phyloP scores from a whole-genome alignment of 1,140 invertebrate species.

The Tetramorium simillimum region DNA sequence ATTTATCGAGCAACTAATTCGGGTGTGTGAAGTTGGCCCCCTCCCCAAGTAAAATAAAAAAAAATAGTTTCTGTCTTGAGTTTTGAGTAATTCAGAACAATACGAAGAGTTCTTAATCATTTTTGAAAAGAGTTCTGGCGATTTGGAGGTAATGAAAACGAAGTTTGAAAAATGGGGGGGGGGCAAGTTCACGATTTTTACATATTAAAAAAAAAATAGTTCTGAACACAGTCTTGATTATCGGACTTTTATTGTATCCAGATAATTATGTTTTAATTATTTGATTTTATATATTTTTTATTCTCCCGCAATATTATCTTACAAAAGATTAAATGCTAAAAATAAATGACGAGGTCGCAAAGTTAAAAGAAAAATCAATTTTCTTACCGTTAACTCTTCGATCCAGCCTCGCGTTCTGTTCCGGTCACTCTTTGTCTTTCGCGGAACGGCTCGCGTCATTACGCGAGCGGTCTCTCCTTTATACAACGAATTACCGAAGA shows the following conservation, averaged over 20 bases:
- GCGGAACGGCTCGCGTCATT: conserved; percentile 58
- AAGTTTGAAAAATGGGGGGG: too few relatives aligned
- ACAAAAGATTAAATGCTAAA: conserved; percentile 8
- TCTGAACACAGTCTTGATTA: too few relatives aligned
- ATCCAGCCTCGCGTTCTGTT: conserved; percentile 17
- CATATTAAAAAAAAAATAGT: too few relatives aligned
- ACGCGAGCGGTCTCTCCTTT: conserved; percentile 65
- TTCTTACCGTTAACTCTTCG: conserved; percentile 41
- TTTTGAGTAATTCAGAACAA: too few relatives aligned
- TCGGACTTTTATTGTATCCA: background rate
- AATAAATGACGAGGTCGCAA: background rate
- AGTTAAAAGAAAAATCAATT: conserved; percentile 60
- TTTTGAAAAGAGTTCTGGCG: too few relatives aligned
- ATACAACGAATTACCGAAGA: conserved; percentile 71
- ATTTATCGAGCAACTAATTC: background rate
- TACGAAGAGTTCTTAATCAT: too few relatives aligned
- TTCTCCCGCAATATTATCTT: background rate
- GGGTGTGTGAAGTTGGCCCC: too few relatives aligned
- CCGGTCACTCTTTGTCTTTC: conserved; percentile 49
- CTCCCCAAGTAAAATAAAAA: too few relatives aligned
- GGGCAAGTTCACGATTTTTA: too few relatives aligned
- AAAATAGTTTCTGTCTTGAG: too few relatives aligned
- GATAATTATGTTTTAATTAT: background rate
- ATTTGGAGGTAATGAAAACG: too few relatives aligned
- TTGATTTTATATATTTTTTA: background rate